Conservation (phyloP, 2,888 invertebrate genomes). For the Lasioglossum villosulum region DNA sequence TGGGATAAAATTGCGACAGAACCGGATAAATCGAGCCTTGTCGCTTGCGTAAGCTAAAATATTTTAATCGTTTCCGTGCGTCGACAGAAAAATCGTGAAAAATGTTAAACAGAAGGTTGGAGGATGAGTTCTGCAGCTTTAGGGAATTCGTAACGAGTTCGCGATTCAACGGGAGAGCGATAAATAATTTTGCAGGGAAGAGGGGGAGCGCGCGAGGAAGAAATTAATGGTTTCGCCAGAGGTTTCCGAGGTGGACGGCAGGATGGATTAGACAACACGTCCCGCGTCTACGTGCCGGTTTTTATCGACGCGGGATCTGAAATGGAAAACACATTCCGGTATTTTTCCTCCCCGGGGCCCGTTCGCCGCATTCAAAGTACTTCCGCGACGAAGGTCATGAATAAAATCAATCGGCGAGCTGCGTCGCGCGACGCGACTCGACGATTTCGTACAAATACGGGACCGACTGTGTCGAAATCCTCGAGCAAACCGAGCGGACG, state of each 20-base stretch:
- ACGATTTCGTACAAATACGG: conserved; percentile 34
- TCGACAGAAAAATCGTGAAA: too few species aligned
- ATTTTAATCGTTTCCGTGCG: too few species aligned
- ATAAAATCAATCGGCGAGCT: conserved; percentile 46
- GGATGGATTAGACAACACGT: conserved; percentile 28
- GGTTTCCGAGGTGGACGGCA: background rate
- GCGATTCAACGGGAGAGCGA: background rate
- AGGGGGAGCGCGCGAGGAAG: background rate
- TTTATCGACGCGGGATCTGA: conserved; percentile 45
- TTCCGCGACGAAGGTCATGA: conserved; percentile 46
- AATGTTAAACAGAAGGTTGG: background rate
- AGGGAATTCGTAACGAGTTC: background rate
- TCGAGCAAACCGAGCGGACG: background rate
- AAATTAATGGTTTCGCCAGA: background rate
- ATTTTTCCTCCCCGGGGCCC: conserved; percentile 37
- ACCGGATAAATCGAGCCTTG: too few species aligned
- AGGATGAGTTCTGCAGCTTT: background rate
- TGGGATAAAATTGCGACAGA: too few species aligned
- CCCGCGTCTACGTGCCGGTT: conserved; percentile 23
- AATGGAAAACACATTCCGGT: conserved; percentile 54
- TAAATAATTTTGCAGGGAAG: background rate
- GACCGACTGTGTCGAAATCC: conserved; percentile 5
- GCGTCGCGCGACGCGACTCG: conserved; percentile 11
- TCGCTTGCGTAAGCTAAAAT: too few species aligned
- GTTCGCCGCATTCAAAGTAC: conserved; percentile 51